Conservation (phyloP, 1,140 invertebrate species). For the Acromyrmex echinatior region DNA sequence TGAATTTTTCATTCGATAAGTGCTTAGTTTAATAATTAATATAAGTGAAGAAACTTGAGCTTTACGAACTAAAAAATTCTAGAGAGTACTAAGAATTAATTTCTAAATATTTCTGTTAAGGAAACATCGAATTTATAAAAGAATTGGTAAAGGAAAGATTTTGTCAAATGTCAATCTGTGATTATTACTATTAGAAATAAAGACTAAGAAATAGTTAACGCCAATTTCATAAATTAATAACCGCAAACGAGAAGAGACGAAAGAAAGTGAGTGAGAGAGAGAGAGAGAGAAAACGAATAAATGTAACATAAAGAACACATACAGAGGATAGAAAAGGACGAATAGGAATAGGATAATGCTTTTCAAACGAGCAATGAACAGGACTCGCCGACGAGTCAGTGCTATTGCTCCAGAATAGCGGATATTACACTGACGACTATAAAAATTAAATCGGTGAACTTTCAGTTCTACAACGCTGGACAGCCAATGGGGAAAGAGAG, state of each 20-base stretch:
- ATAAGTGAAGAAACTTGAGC: neutral
- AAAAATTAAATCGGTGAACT: conserved; percentile 77
- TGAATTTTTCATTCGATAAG: neutral
- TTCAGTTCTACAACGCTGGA: conserved; percentile 57
- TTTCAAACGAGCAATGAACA: conserved; percentile 67
- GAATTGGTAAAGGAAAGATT: neutral
- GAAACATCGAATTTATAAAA: neutral
- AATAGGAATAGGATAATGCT: conserved; percentile 63
- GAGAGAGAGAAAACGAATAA: neutral
- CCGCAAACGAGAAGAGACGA: neutral
- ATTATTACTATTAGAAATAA: neutral
- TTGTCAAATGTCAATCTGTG: neutral
- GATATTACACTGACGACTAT: conserved; percentile 73
- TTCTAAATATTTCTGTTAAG: neutral
- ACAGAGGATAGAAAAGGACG: neutral
- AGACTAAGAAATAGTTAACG: neutral
- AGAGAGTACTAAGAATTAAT: neutral
- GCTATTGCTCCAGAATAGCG: conserved; percentile 60
- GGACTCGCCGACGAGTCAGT: conserved; percentile 62
- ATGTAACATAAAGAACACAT: conserved; percentile 4
- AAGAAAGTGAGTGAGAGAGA: neutral
- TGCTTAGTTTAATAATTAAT: neutral
- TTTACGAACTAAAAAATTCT: neutral
- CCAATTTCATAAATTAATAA: conserved; percentile 21
- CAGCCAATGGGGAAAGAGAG: conserved; percentile 54